Evolutionary conservation across 1,140 invertebrate species (phyloP).

Genomic region (Eurosta solidaginis): DNA sequence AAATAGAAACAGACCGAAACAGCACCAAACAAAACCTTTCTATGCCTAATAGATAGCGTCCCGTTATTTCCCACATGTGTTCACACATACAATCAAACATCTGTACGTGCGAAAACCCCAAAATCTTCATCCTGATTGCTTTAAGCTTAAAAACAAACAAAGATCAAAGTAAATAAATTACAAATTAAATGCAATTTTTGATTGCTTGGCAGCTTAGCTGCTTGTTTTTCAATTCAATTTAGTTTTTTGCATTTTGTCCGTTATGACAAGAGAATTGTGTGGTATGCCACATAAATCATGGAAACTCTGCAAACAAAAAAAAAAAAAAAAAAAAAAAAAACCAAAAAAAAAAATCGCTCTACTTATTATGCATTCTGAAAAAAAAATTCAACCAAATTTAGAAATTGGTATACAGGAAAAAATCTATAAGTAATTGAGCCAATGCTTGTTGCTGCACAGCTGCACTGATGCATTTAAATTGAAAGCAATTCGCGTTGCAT

Average conservation of each 20-base stretch:
- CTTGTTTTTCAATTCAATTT: background rate
- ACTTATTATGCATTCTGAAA: background rate
- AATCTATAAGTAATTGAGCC: background rate
- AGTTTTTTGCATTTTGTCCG: background rate
- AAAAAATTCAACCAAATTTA: background rate
- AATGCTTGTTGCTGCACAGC: background rate
- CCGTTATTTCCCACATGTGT: too few species aligned
- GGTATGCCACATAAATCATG: constrained; percentile 12
- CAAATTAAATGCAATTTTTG: background rate
- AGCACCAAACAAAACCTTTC: too few species aligned
- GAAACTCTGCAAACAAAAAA: background rate
- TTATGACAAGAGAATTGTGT: background rate
- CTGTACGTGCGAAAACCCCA: too few species aligned
- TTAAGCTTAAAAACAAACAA: background rate
- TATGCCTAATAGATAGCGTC: too few species aligned
- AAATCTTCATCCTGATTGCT: too few species aligned
- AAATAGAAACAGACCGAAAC: too few species aligned
- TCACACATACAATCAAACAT: too few species aligned
- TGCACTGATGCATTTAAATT: background rate
- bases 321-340: background rate
- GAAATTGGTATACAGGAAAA: background rate
- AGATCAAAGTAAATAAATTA: background rate
- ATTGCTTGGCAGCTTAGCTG: background rate
- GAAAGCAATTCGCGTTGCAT: background rate
- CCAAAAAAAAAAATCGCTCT: background rate